Evolutionary conservation across 1,140 invertebrate species (phyloP), one percentile per base, ranked within the genome.

Genomic region (Macrobrachium rosenbergii): DNA sequence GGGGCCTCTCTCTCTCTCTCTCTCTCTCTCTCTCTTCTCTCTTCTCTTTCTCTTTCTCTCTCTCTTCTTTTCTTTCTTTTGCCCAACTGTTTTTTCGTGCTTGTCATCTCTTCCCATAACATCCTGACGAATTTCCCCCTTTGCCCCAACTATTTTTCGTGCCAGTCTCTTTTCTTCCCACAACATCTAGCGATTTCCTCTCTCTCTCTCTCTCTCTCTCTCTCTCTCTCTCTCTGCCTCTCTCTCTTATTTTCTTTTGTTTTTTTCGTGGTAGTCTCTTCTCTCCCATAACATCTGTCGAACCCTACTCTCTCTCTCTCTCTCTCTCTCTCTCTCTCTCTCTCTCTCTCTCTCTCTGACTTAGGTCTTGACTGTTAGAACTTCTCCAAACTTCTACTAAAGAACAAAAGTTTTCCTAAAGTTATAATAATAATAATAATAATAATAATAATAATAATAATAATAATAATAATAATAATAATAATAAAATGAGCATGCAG

Each of bases 381-480:
- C n/a, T n/a, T n/a, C n/a, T n/a, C n/a, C 23, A 12, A 8, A 16
- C 60, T 67, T 28, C 59, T 23, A 28, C 76, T 78, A 17, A 6
- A 2, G 0, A 0, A 10, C 5, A n/a, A n/a, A n/a, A 63, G 14
- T 16, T 17, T 2, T 16, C 14, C n/a, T n/a, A 63, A 17, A n/a
- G 62, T 63, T 16, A 63, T 5, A n/a, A 63, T 63, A n/a, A 2
- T 63, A n/a, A 63, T 63, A 16, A 63, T 63, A n/a, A n/a, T 63
- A n/a, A 63, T 63, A n/a, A 63, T 63, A n/a, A 63, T 63, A n/a
- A 63, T 63, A 16, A 63, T 63, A n/a, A n/a, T 63, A n/a, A 63
- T 63, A n/a, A 63, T 63, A n/a, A 63, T 63, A n/a, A 17, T 63
- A n/a, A 63, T 63, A n/a, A 63, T 63, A n/a, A 63, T 12, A 10